Evolutionary conservation across 64 coral and sea anemone species (phyloP).

Genomic region (Dendronephthya gigantea): DNA sequence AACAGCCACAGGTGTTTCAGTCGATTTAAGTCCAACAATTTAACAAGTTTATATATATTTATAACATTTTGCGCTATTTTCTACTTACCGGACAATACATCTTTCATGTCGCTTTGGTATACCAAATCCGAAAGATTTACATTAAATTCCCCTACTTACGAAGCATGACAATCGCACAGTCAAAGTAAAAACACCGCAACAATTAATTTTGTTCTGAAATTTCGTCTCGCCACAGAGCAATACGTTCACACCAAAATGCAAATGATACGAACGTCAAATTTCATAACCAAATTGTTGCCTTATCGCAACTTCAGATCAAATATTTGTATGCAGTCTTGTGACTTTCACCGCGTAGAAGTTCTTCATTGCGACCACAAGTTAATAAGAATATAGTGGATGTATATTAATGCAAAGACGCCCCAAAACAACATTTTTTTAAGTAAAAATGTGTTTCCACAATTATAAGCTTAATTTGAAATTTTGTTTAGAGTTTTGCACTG

Average conservation of each 20-base stretch:
- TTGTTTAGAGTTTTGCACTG: background rate
- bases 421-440: too few species aligned
- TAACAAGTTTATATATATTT: background rate
- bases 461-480: background rate
- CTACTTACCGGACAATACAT: background rate
- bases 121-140: background rate
- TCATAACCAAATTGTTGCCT: too few species aligned
- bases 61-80: background rate
- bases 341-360: too few species aligned
- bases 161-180: background rate
- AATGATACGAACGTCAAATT: too few species aligned
- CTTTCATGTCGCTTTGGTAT: background rate
- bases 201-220: too few species aligned
- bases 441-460: background rate
- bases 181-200: background rate
- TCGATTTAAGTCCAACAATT: background rate
- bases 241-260: too few species aligned
- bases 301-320: too few species aligned
- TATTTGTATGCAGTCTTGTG: too few species aligned
- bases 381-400: too few species aligned
- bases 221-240: too few species aligned
- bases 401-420: too few species aligned
- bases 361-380: too few species aligned
- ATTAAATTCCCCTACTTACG: background rate
- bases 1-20: background rate